Evolutionary conservation across 2,888 invertebrate species (phyloP), one percentile per base, ranked within the genome.

Genomic region (Rapana venosa): DNA sequence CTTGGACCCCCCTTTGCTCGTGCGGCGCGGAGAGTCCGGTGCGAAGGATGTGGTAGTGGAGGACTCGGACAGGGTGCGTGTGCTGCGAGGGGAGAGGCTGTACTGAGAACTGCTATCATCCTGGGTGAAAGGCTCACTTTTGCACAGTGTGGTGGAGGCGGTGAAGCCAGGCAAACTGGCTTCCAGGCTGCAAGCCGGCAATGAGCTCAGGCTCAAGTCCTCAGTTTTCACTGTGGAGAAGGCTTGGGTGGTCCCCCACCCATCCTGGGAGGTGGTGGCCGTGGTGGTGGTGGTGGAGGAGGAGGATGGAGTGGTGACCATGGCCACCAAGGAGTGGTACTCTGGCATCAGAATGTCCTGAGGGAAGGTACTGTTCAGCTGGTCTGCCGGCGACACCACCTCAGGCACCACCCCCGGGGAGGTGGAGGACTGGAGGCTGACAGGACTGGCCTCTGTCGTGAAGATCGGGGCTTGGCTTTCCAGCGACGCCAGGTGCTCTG

Each of bases 401-500:
- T 66, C 20, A 47, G 47, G 47, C 47, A 47, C 47, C 47, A 47
- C 47, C 47, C 47, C 47, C 4, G 47, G 47, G 47, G 47, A 47
- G 47, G 47, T 47, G 47, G 47, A 47, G 47, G 47, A 8, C 47
- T 70, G 56, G 56, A 86, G 89, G 79, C 87, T 89, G 81, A 35
- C 87, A 15, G 90, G 89, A 84, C 90, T 90, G 47, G 87, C 32
- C 32, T 22, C 47, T 11, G 81, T 36, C 22, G 47, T 83, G 81
- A 47, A 83, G 47, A 83, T 15, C 32, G 79, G 79, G 11, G 26
- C 32, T 36, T 89, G 89, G 32, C 89, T 81, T 47, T 91, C 91
- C 20, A 91, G 88, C 77, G 91, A 88, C 61, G 91, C 90, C 36
- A 91, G 70, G 74, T 89, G 85, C 89, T 89, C 85, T 15, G 74